These are phyloP conservation scores for Nyctibius grandis DNA, from an alignment of 2,797 vertebrate genomes.

Conservation along the genomic window DNA sequence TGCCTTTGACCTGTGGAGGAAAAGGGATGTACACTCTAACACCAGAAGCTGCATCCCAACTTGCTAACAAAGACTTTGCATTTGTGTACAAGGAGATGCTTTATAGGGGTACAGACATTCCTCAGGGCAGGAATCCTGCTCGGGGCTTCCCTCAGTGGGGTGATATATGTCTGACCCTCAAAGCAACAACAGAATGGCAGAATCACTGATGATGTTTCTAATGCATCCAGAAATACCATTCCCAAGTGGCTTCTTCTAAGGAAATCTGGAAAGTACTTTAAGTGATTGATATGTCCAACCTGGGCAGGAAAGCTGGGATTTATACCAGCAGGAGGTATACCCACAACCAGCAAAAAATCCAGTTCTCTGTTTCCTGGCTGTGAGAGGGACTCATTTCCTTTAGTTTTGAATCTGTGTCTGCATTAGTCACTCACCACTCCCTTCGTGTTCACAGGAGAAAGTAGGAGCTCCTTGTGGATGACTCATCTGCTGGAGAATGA, in stretches of 20 bases:
- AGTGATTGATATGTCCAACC: neutral
- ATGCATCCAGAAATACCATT: neutral
- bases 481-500: neutral
- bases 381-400: neutral
- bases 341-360: neutral
- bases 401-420: neutral
- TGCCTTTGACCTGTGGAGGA: neutral
- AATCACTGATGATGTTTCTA: neutral
- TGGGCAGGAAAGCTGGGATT: neutral
- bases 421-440: neutral
- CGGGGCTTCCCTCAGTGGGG: neutral
- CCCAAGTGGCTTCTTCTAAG: neutral
- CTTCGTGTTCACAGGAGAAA: neutral
- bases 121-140: neutral
- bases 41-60: neutral
- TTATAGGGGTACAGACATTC: neutral
- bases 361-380: neutral
- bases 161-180: neutral
- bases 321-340: neutral
- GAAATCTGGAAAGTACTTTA: neutral
- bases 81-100: neutral
- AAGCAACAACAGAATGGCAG: neutral
- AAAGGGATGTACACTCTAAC: fast-evolving
- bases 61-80: neutral
- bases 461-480: neutral